These are phyloP conservation scores for Drosophila eugracilis DNA, from an alignment of 1,140 invertebrate genomes.

Conservation along the genomic window DNA sequence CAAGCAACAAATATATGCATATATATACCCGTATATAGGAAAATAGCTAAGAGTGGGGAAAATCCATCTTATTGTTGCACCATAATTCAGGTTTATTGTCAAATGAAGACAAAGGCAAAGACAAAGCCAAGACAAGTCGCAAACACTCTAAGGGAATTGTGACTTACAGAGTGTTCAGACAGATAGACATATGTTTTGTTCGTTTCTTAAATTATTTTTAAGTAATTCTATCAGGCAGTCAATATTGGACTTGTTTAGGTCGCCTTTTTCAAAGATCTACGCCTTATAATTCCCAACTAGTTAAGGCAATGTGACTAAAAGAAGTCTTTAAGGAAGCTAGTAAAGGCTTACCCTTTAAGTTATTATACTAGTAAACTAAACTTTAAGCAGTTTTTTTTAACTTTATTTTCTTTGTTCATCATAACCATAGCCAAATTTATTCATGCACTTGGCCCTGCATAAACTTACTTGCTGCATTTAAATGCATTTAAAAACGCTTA, in stretches of 20 bases:
- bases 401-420: background rate
- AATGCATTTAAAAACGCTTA: conserved; percentile 39
- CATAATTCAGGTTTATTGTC: conserved; percentile 77
- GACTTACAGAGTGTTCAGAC: conserved; percentile 8
- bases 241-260: too few relatives aligned
- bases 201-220: conserved; percentile 11
- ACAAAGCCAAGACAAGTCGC: conserved; percentile 26
- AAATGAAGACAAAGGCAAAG: conserved; percentile 61
- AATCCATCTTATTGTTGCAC: conserved; percentile 44
- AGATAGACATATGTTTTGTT: background rate
- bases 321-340: too few relatives aligned
- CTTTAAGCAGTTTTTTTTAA: background rate
- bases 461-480: conserved; percentile 28
- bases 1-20: conserved; percentile 8
- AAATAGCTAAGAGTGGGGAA: conserved; percentile 24
- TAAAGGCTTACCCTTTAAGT: too few relatives aligned
- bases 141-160: conserved; percentile 26
- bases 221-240: conserved; percentile 13
- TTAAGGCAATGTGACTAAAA: too few relatives aligned
- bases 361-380: background rate
- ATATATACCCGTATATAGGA: conserved; percentile 13
- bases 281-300: background rate
- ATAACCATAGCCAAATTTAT: conserved; percentile 18
- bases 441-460: conserved; percentile 40
- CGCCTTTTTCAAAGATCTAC: too few relatives aligned